Evolutionary conservation across 2,797 vertebrate species (phyloP), one percentile per base, ranked within the genome.

Genomic region (Sebastes paucispinis): DNA sequence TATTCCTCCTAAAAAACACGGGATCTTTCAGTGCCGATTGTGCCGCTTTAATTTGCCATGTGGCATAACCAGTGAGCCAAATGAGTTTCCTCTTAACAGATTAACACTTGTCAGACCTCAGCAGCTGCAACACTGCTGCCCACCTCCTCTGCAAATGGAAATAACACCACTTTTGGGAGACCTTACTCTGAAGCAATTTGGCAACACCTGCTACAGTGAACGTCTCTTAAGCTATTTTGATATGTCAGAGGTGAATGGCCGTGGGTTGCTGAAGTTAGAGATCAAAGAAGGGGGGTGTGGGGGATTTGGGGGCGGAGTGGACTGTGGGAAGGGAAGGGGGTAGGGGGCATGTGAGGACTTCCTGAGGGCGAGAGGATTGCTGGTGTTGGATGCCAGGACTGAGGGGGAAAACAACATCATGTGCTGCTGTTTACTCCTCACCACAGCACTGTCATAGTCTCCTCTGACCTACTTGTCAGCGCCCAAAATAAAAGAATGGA

Each of bases 381-480:
- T 93, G 91, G 89, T 91, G 64, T 91, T 94, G 91, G 87, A 89
- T 89, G 87, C 96, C 94, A 95, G 92, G 90, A 94, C 93, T 91
- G 78, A 82, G 92, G 93, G 66, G 69, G 94, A 95, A 90, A 95
- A 96, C 93, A 89, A 93, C 88, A 95, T 95, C 96, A 92, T 95
- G 96, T 94, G 95, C 94, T 93, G 92, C 93, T 96, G 96, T 96
- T 96, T 96, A 96, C 94, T 92, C 92, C 92, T 94, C 92, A 90
- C 93, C 93, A 82, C 90, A 82, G 77, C 93, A 75, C 94, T 95
- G 88, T 96, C 95, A 81, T 85, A 88, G 91, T 90, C 94, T 95
- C 93, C 93, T 95, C 95, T 96, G 95, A 96, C 97, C 96, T 96
- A 93, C 31, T 96, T 97, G 90, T 93, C 91, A 93, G 91, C 81